Evolutionary conservation across 1,140 invertebrate species (phyloP).

Genomic region (Goniozus legneri): DNA sequence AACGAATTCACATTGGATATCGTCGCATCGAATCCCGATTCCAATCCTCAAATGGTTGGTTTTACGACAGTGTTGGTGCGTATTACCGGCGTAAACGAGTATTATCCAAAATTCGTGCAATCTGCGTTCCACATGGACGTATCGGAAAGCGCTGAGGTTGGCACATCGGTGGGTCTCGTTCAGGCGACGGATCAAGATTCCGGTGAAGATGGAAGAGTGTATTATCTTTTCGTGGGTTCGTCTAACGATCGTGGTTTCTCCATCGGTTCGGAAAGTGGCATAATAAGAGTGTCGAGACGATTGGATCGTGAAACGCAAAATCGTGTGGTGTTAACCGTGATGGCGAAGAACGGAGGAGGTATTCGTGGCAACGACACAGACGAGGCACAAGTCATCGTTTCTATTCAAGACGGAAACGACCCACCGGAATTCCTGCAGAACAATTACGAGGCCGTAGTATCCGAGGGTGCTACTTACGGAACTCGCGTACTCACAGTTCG

Average conservation of each 20-base stretch:
- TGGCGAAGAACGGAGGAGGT: slow-evolving; percentile 92
- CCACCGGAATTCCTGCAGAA: slow-evolving; percentile 83
- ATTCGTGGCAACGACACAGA: slow-evolving; percentile 93
- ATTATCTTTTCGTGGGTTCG: slow-evolving; percentile 88
- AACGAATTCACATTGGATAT: slow-evolving; percentile 75
- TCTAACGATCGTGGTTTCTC: slow-evolving; percentile 90
- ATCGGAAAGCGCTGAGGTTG: slow-evolving; percentile 86
- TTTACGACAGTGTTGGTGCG: slow-evolving; percentile 71
- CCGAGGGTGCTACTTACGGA: slow-evolving; percentile 72
- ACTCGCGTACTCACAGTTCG: slow-evolving; percentile 75
- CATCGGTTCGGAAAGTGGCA: slow-evolving; percentile 80
- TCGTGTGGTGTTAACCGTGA: slow-evolving; percentile 81
- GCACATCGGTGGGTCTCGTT: slow-evolving; percentile 80
- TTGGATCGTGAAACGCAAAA: slow-evolving; percentile 90
- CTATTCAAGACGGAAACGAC: slow-evolving; percentile 93
- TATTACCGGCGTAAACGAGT: slow-evolving; percentile 90
- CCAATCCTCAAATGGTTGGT: slow-evolving; percentile 66
- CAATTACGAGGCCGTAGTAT: slow-evolving; percentile 71
- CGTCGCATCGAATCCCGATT: slow-evolving; percentile 84
- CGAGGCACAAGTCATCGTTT: slow-evolving; percentile 88
- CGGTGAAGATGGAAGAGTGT: slow-evolving; percentile 88
- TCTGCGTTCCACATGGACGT: slow-evolving; percentile 91
- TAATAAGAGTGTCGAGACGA: slow-evolving; percentile 76
- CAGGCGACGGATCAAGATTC: slow-evolving; percentile 88
- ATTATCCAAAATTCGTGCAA: slow-evolving; percentile 86